Conservation (phyloP, 2,888 invertebrate genomes). For the Oligia fasciuncula region DNA sequence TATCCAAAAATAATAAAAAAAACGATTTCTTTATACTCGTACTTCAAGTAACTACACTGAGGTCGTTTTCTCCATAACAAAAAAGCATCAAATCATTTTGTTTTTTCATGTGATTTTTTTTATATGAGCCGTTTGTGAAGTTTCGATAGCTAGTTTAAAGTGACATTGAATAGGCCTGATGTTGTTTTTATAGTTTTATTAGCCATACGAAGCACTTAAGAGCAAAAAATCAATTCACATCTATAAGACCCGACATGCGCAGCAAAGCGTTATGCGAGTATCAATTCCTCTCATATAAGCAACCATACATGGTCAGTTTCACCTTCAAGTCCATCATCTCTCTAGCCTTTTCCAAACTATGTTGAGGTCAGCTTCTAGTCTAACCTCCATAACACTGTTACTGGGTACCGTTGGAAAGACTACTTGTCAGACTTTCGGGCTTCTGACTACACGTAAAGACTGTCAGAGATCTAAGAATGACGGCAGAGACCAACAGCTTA, state of each 20-base stretch:
- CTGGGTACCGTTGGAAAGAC: background rate
- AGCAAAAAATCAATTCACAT: conserved; percentile 1
- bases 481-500: background rate
- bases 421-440: background rate
- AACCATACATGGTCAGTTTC: background rate
- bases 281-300: background rate
- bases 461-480: background rate
- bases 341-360: too few relatives aligned
- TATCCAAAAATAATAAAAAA: too few relatives aligned
- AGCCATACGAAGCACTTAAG: background rate
- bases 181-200: background rate
- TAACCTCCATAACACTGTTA: background rate
- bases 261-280: conserved; percentile 10
- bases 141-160: background rate
- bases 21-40: too few relatives aligned
- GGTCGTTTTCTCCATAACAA: too few relatives aligned
- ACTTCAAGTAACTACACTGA: too few relatives aligned
- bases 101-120: too few relatives aligned
- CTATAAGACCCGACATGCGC: conserved; percentile 6
- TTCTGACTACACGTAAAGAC: background rate
- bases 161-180: background rate
- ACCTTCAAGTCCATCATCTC: background rate
- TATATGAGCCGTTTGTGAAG: too few relatives aligned
- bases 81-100: too few relatives aligned
- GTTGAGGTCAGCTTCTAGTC: too few relatives aligned